Evolutionary conservation across 2,797 vertebrate species (phyloP).

Genomic region (Valencia hispanica): DNA sequence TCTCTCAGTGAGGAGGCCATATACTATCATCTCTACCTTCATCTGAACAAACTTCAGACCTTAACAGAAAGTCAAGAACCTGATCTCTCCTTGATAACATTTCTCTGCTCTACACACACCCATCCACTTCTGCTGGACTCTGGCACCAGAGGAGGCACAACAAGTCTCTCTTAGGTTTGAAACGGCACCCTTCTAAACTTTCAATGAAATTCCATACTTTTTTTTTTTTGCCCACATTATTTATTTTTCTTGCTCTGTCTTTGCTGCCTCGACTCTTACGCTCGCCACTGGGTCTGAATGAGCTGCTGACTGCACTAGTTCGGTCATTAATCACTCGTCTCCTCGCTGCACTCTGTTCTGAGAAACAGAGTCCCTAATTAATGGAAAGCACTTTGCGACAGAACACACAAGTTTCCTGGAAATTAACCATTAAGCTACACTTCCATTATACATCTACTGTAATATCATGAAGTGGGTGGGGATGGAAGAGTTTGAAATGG

Average conservation of each 20-base stretch:
- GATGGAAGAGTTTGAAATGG: conserved; percentile 40
- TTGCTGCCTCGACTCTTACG: conserved; percentile 47
- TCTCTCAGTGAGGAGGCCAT: not conserved
- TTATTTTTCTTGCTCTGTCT: conserved; percentile 69
- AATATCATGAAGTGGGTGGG: conserved; percentile 56
- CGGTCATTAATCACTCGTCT: conserved; percentile 71
- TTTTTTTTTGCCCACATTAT: conserved; percentile 47
- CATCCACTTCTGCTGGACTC: conserved; percentile 61
- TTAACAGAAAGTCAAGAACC: conserved; percentile 26
- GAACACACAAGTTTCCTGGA: conserved; percentile 76
- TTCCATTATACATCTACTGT: conserved; percentile 59
- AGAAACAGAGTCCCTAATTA: conserved; percentile 72
- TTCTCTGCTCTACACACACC: conserved; percentile 51
- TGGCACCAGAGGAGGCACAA: conserved; percentile 64
- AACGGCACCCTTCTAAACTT: conserved; percentile 55
- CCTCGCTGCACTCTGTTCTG: conserved; percentile 52
- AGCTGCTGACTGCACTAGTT: conserved; percentile 49
- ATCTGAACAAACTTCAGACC: conserved; percentile 5
- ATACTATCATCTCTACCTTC: not conserved
- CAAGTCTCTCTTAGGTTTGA: conserved; percentile 54
- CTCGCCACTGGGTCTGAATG: conserved; percentile 47
- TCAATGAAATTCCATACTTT: conserved; percentile 57
- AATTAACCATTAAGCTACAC: conserved; percentile 74
- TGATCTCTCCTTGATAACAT: conserved; percentile 37
- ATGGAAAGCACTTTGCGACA: conserved; percentile 78